Conservation (phyloP, 1,140 invertebrate genomes). For the Pseudomyrmex cubaensis region DNA sequence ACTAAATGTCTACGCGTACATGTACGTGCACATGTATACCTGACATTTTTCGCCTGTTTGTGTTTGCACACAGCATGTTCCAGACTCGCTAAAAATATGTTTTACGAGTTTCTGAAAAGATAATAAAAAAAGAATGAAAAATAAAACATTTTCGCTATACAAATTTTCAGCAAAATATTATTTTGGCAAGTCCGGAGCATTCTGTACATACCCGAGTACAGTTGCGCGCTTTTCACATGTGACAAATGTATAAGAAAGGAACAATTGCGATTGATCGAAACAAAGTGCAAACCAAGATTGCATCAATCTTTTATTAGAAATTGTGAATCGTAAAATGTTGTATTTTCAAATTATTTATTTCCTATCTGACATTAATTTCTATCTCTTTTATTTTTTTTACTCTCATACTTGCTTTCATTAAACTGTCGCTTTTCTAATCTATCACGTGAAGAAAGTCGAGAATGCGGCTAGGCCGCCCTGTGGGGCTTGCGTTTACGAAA, state of each 20-base stretch:
- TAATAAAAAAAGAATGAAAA: neutral
- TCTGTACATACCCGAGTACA: slow-evolving; percentile 11
- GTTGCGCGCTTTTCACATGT: slow-evolving; percentile 33
- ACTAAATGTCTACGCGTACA: slow-evolving; percentile 56
- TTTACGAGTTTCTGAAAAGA: neutral
- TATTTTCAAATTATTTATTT: slow-evolving; percentile 36
- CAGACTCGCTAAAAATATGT: slow-evolving; percentile 11
- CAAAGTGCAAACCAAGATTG: slow-evolving; percentile 7
- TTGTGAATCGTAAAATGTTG: slow-evolving; percentile 30
- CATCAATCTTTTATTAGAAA: slow-evolving; percentile 29
- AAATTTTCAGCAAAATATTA: neutral
- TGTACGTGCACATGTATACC: slow-evolving; percentile 56
- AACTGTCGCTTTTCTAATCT: neutral
- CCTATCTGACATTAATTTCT: slow-evolving; percentile 32
- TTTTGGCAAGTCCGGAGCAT: neutral
- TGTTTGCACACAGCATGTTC: slow-evolving; percentile 14
- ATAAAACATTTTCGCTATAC: neutral
- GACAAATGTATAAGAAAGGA: neutral
- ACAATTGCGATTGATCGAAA: slow-evolving; percentile 8
- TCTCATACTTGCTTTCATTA: neutral
- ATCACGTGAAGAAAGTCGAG: slow-evolving; percentile 8
- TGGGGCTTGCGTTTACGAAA: slow-evolving; percentile 28
- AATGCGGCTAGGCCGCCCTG: slow-evolving; percentile 44
- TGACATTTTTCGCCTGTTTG: slow-evolving; percentile 29
- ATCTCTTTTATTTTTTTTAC: slow-evolving; percentile 42